Evolutionary conservation across 2,888 invertebrate species (phyloP), one percentile per base, ranked within the genome.

Genomic region (Xestia xanthographa): DNA sequence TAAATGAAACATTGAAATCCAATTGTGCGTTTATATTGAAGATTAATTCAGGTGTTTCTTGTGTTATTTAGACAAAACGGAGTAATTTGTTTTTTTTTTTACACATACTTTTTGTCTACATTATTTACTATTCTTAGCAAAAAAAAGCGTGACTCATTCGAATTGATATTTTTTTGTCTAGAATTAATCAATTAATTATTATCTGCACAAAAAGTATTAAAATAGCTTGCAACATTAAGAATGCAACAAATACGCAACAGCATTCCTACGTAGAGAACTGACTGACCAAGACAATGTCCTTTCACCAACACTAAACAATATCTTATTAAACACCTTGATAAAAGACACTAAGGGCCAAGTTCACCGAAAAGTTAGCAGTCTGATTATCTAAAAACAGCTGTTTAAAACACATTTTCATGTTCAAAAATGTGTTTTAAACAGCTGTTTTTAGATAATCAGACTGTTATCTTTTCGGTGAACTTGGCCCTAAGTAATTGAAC

Each of bases 181-280:
- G 12, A n/a, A 22, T 9, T n/a, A 5, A 43, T 11, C 14, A 38
- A 53, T 9, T 5, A 12, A 41, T 22, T 6, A 20, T 38, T 20
- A 34, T n/a, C n/a, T 9, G 12, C 14, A 8, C 0, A 26, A 26
- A 62, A 38, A 20, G 8, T 34, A 5, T 5, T 80, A 70, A 63
- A 74, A 79, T 26, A 3, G 22, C 72, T 84, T 73, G 70, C 71
- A 86, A 78, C 72, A 87, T 75, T 70, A 75, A 11, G 41, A 71
- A 71, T 73, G 73, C 62, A 82, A 79, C 73, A 76, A 75, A 5
- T 89, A 89, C 87, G 71, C 82, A 73, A 81, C 45, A 63, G 75
- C 81, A 60, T 34, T 62, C 70, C 80, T 84, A 75, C 65, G 70
- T 6, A 1, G 68, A 79, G 80, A 67, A 83, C 77, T 75, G 79